A percentile compares a stretch with the other conserved stretches of the same genome.
Evolutionary conservation across 2,113 vertebrate species (phyloP).

Genomic region (Desmodus rotundus): DNA sequence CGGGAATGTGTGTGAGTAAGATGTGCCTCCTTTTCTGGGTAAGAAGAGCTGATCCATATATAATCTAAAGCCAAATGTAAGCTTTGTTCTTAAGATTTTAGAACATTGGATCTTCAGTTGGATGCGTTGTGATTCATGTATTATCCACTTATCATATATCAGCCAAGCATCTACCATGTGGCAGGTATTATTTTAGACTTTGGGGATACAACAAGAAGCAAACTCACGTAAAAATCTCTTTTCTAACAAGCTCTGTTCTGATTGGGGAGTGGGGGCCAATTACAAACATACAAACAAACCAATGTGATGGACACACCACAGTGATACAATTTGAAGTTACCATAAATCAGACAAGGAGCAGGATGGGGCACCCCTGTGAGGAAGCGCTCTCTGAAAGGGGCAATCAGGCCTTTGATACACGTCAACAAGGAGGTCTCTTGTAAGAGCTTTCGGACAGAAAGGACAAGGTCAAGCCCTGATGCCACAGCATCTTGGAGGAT

Average conservation of each 20-base stretch:
- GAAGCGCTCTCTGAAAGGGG: background rate
- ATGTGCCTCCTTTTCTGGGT: background rate
- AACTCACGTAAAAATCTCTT: background rate
- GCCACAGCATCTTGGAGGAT: rapidly evolving
- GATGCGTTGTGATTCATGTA: background rate
- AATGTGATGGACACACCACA: background rate
- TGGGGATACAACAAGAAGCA: background rate
- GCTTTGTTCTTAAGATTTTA: background rate
- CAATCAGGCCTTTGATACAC: background rate
- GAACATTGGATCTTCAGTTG: background rate
- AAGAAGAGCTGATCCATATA: background rate
- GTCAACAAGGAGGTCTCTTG: background rate
- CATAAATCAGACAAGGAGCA: background rate
- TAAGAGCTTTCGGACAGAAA: background rate
- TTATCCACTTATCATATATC: background rate
- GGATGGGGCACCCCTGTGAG: no score
- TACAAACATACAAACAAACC: background rate
- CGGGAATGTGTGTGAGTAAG: background rate
- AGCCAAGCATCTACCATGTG: background rate
- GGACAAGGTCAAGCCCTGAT: background rate
- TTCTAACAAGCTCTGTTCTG: background rate
- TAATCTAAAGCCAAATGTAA: background rate
- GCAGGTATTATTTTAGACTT: background rate
- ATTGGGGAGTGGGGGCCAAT: background rate
- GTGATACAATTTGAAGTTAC: background rate